phyloP scores from a whole-genome alignment of 2,888 invertebrate genomes.

The Mystacides longicornis region DNA sequence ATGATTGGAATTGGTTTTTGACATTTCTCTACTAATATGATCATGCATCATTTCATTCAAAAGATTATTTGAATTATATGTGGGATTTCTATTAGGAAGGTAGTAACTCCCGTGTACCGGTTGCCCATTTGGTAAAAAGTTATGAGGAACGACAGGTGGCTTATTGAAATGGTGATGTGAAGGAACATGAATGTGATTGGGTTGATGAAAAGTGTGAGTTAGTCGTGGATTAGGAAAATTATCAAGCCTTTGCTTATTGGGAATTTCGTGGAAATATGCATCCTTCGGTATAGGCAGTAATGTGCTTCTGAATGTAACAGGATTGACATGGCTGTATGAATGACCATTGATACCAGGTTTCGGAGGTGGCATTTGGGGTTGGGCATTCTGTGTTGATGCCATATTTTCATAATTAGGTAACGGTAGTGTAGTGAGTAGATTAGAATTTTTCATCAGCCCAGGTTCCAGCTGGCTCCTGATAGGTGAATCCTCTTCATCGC shows the following conservation, averaged over 20 bases:
- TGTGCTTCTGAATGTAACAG: slow-evolving; percentile 24
- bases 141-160: slow-evolving; percentile 6
- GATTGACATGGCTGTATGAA: slow-evolving; percentile 15
- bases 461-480: slow-evolving; percentile 43
- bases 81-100: slow-evolving; percentile 39
- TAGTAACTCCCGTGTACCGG: slow-evolving; percentile 22
- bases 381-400: slow-evolving; percentile 22
- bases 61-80: slow-evolving; percentile 40
- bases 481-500: slow-evolving; percentile 50
- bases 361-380: slow-evolving; percentile 24
- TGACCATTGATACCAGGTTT: slow-evolving; percentile 25
- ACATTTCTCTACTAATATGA: slow-evolving; percentile 46
- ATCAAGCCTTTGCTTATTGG: slow-evolving; percentile 37
- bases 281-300: slow-evolving; percentile 49
- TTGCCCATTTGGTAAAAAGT: not conserved
- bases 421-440: slow-evolving; percentile 45
- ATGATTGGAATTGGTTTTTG: slow-evolving; percentile 25
- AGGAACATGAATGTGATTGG: slow-evolving; percentile 29
- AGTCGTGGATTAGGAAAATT: slow-evolving; percentile 31
- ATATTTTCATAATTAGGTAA: slow-evolving; percentile 52
- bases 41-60: slow-evolving; percentile 50
- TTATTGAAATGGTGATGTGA: slow-evolving; percentile 19
- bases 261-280: slow-evolving; percentile 54
- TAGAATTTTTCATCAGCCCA: slow-evolving; percentile 50
- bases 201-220: slow-evolving; percentile 33